Evolutionary conservation across 2,888 invertebrate genomes (phyloP), one percentile per base, ranked within the genome.

Genomic region (Sialis lutaria): DNA sequence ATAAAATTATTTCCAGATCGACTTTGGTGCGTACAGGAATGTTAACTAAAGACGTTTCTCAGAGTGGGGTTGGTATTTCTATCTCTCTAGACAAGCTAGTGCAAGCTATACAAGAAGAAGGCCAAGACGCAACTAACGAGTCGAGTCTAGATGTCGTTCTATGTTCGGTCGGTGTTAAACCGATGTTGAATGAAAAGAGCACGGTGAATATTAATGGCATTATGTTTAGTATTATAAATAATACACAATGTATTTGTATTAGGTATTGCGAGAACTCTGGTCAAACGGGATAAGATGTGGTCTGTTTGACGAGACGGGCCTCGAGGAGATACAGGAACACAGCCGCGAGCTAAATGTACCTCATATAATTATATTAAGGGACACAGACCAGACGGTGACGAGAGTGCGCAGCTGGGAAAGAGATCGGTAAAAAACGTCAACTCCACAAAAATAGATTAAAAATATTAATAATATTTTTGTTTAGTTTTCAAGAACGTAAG

Each of bases 71-170:
- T 0, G 92, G 93, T 0, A 77, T 92, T 52, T 89, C 90, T 5
- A 75, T 93, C 58, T 86, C 84, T 0, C 63, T 92, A 49, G 92
- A 93, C 56, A 77, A 82, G 56, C 69, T 91, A 54, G 77, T 79
- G 0, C 70, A 72, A 43, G 73, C 75, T 1, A 64, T 79, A n/a
- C 67, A 68, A 31, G 68, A 72, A 49, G 64, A 70, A 56, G 54
- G 69, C 55, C 10, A 9, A 8, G 7, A 10, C 6, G 37, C 31
- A 22, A 10, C 12, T 10, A 62, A 72, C 56, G 63, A 70, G 56
- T 63, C 64, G 3, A 64, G 67, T 10, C 67, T 77, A 13, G 82
- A 85, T 57, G 75, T 78, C 1, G 71, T 80, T 1, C 73, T 90
- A 53, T 79, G 78, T 65, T 75, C 84, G 50, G 70, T 73, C 42